Conservation (phyloP, 2,113 vertebrate genomes). For the Apteryx owenii region DNA sequence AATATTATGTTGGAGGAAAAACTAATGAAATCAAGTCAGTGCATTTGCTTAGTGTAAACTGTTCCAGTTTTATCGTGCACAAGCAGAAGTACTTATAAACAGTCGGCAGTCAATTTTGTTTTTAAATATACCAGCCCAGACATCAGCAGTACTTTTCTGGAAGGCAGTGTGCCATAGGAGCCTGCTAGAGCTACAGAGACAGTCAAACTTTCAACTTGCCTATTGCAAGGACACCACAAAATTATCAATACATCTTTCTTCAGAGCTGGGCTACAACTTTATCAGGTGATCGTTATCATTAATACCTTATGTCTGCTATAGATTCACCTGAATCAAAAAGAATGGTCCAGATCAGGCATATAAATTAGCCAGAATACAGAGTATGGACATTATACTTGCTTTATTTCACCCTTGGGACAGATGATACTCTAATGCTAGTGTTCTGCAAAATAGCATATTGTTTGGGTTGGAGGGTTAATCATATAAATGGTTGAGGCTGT, state of each 20-base stretch:
- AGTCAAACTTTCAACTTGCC: background rate
- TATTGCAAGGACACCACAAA: background rate
- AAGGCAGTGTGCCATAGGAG: background rate
- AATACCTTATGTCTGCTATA: background rate
- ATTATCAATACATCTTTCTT: background rate
- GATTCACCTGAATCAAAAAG: background rate
- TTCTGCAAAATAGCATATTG: background rate
- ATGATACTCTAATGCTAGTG: background rate
- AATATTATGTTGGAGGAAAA: background rate
- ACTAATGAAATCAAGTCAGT: background rate
- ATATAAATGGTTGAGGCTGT: background rate
- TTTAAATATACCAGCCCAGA: conserved; percentile 18
- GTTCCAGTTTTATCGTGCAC: background rate
- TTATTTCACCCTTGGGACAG: background rate
- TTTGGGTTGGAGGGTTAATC: background rate
- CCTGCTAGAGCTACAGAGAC: background rate
- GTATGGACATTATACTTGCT: background rate
- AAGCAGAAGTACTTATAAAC: conserved; percentile 27
- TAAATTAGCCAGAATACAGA: background rate
- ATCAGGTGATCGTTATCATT: background rate
- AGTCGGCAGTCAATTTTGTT: background rate
- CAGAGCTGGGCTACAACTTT: background rate
- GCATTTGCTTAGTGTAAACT: background rate
- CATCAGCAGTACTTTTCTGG: background rate
- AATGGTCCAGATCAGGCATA: background rate